Evolutionary conservation across 2,113 vertebrate genomes (phyloP), one percentile per base, ranked within the genome.

Genomic region (Petrocephalus microphthalmus): DNA sequence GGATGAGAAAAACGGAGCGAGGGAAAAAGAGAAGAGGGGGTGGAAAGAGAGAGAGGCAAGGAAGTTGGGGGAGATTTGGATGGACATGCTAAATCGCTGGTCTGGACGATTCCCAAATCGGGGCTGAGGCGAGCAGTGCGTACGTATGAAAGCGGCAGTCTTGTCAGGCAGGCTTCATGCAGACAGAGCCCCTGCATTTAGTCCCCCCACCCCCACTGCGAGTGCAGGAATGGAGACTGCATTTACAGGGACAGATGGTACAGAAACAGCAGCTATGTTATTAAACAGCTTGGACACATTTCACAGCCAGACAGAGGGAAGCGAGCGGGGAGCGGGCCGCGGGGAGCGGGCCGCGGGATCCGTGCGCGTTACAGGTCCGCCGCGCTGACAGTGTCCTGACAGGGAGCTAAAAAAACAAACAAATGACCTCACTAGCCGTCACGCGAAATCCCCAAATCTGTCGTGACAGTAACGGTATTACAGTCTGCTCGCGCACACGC

Each of bases 11-110:
- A 45, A 45, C 15, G 2, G 19, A 45, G 42, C 7, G 74, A 22
- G 19, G 19, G 42, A 22, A 45, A 45, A 81, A 45, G 42, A 15
- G 42, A 37, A 81, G 74, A 47, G 4, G 81, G 22, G 81, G 2
- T 45, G 81, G 81, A 19, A 0, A 87, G 51, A n/a, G 20, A 56
- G 88, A 91, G 85, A 89, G 71, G 88, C 87, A 86, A 37, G 71
- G 87, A 47, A 67, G 60, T 67, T 67, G 60, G 52, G 89, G 53
- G 67, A 84, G 84, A 89, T 49, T n/a, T 17, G 10, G 54, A 60
- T 15, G 37, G 33, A 45, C 33, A n/a, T 13, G 5, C 8, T 42
- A 64, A 64, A 86, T 47, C 20, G 20, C 85, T n/a, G 17, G 53
- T 8, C 85, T 64, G 54, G 56, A 64, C 85, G 2, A 4, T 10